These are phyloP conservation scores for Uria aalge DNA, from an alignment of 2,113 vertebrate species.

Conservation along the genomic window DNA sequence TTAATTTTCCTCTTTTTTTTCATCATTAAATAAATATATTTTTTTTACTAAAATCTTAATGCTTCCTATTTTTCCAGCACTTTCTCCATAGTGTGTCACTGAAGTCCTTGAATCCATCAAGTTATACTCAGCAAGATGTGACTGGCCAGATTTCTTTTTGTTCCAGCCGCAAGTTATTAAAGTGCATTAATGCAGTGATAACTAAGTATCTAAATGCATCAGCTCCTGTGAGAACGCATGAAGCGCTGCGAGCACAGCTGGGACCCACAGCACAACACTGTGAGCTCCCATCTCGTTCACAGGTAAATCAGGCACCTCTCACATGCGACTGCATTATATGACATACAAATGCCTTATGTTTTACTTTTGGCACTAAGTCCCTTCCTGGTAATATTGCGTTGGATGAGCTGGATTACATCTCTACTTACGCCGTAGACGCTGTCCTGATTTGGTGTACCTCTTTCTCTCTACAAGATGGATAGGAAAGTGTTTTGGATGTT, in stretches of 20 bases:
- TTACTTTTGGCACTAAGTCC: not conserved
- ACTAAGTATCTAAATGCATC: not conserved
- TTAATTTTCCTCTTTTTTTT: not conserved
- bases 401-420: not conserved
- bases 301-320: not conserved
- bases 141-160: not conserved
- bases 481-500: not conserved
- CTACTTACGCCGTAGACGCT: accelerated
- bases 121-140: not conserved
- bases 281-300: not conserved
- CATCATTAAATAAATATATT: not conserved
- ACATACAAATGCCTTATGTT: not conserved
- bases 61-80: not conserved
- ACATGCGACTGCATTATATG: not conserved
- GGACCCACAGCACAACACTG: not conserved
- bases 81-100: not conserved
- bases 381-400: not conserved
- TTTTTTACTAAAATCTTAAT: not conserved
- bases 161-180: not conserved
- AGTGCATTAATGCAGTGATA: not conserved
- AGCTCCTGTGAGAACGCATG: not conserved
- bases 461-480: not conserved
- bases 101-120: not conserved
- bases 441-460: not conserved
- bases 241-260: not conserved